Evolutionary conservation across 2,888 invertebrate genomes (phyloP).

Genomic region (Ennomos quercinarius): DNA sequence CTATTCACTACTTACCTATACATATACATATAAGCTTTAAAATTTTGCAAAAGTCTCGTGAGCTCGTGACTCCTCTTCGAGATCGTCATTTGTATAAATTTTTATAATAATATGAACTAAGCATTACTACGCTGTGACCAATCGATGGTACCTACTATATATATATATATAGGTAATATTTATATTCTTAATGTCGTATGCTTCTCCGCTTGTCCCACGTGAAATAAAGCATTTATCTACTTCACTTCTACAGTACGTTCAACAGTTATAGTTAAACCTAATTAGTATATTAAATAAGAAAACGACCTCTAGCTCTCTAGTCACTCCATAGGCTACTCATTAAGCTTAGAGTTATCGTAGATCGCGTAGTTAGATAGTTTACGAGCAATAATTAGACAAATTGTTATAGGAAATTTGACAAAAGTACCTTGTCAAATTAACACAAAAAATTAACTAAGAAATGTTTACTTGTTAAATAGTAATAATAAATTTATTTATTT

Average conservation of each 20-base stretch:
- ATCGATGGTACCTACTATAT: conserved; percentile 35
- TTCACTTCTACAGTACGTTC: not conserved
- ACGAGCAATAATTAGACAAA: conserved; percentile 77
- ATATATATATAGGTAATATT: too few relatives aligned
- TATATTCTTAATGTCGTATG: conserved; percentile 59
- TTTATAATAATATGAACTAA: conserved; percentile 1
- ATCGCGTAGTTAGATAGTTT: conserved; percentile 71
- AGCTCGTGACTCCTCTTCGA: too few relatives aligned
- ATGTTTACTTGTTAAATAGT: conserved; percentile 52
- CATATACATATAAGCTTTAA: too few relatives aligned
- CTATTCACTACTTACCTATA: too few relatives aligned
- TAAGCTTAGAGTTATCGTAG: conserved; percentile 55
- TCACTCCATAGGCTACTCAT: conserved; percentile 46
- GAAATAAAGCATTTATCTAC: conserved; percentile 8
- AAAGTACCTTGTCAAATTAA: conserved; percentile 59
- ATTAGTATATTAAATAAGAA: conserved; percentile 5
- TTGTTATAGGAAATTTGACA: conserved; percentile 70
- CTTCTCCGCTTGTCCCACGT: conserved; percentile 50
- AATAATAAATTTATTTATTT: too few relatives aligned
- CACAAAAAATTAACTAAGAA: conserved; percentile 36
- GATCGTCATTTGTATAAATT: too few relatives aligned
- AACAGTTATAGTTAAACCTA: conserved; percentile 5
- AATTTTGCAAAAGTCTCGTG: too few relatives aligned
- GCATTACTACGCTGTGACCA: conserved; percentile 35
- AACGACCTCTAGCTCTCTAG: conserved; percentile 41